Base-by-base conservation (phyloP, 2,888 invertebrate species). In the Listrodromus nycthemerus region DNA sequence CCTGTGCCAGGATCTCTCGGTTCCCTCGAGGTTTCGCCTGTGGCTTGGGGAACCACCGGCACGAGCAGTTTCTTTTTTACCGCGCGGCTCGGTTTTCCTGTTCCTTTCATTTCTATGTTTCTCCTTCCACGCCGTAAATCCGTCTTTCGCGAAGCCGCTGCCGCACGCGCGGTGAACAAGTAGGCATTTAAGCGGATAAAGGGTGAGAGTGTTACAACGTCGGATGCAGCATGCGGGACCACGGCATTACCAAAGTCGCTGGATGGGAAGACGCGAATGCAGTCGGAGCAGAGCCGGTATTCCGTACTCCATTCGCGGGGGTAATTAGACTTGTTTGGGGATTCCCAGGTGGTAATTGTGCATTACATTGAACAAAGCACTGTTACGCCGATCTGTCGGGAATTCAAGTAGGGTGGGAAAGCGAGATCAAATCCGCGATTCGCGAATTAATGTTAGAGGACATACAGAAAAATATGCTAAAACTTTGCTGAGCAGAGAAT, bases 251-350 rank as follows among this genome's bases (percentile, higher is more conserved):
- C 30, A n/a, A 30, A 30, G 21, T 33, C n/a, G n/a, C 33, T 19
- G 37, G 30, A 61, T 61, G 61, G 24, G 63, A 63, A 63, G 19
- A 63, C 63, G 33, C 30, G 33, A 63, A 10, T 33, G 63, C 63
- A 61, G 13, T 24, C 1, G 16, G 8, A 33, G n/a, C 7, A 1
- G 33, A n/a, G 16, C 21, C 10, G 8, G 33, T 33, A 10, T 19
- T 33, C 1, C 30, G 33, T 5, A 61, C 27, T 30, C 27, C 30
- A 61, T 61, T 27, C 61, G 24, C 61, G 61, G n/a, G 61, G 61
- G 30, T 61, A 61, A 61, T 61, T 30, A 30, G 24, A 13, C 27
- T 10, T 61, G 24, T 6, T 10, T 10, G 27, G 24, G 27, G 61
- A 5, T 30, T 61, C 24, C 37, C 33, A 19, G 13, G n/a, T 33